These are phyloP conservation scores for Labroides dimidiatus DNA, from an alignment of 2,797 vertebrate species.

Conservation along the genomic window DNA sequence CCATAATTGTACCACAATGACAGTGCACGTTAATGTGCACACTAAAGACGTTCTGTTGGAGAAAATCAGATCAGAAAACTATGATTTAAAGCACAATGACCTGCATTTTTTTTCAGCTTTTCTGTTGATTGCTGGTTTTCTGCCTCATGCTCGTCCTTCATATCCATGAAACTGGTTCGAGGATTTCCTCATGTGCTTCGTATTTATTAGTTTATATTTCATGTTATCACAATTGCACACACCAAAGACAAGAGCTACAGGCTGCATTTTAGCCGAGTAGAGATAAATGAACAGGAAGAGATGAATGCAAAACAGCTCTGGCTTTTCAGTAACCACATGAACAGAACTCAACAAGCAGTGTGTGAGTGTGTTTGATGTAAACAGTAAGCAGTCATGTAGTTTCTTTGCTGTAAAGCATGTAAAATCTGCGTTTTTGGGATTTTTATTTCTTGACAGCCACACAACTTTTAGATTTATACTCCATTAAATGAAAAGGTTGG, in stretches of 20 bases:
- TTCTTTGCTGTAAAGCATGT: neutral
- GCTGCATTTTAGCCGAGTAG: neutral
- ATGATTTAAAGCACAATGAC: neutral
- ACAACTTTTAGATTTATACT: constrained; percentile 5
- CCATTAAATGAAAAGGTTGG: constrained; percentile 7
- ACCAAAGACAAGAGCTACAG: neutral
- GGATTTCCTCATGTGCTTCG: constrained; percentile 20
- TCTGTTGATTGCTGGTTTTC: constrained; percentile 40
- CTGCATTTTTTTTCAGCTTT: constrained; percentile 32
- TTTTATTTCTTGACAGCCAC: constrained; percentile 22
- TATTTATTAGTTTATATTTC: constrained; percentile 5
- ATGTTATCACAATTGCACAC: neutral
- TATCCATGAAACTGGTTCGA: constrained; percentile 25
- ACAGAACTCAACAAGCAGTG: neutral
- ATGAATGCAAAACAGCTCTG: constrained; percentile 1
- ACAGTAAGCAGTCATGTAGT: neutral
- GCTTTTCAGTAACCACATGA: constrained; percentile 9
- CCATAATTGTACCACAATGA: constrained; percentile 12
- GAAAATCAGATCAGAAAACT: constrained; percentile 3
- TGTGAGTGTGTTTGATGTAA: neutral
- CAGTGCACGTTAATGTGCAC: constrained; percentile 12
- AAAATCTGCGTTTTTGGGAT: constrained; percentile 21
- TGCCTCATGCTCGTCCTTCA: constrained; percentile 26
- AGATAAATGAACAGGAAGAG: neutral
- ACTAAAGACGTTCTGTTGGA: constrained; percentile 2